phyloP scores from a whole-genome alignment of 2,797 vertebrate genomes.

The Pagetopsis macropterus region DNA sequence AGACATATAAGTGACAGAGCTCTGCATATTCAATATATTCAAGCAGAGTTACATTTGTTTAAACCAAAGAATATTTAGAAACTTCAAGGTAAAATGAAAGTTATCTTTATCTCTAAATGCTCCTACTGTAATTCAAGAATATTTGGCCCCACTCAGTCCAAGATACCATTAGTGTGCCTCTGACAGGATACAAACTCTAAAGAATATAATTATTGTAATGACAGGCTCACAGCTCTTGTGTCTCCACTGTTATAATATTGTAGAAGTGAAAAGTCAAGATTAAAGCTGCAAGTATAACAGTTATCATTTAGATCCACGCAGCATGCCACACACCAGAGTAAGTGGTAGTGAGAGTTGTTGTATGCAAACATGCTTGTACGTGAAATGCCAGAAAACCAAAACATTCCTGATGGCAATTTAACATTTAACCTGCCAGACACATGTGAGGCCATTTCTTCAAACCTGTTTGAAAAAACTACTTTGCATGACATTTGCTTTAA shows the following conservation, averaged over 20 bases:
- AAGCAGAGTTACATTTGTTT: not conserved
- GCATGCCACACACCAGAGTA: slow-evolving; percentile 13
- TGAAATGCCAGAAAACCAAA: not conserved
- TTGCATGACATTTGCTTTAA: not conserved
- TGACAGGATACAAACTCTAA: slow-evolving; percentile 2
- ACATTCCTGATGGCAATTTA: not conserved
- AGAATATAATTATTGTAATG: slow-evolving; percentile 45
- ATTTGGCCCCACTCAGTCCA: slow-evolving; percentile 4
- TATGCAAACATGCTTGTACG: not conserved
- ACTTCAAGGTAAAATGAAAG: not conserved
- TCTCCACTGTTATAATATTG: slow-evolving; percentile 18
- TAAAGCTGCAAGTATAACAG: slow-evolving; percentile 11
- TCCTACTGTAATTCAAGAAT: not conserved
- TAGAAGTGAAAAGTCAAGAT: slow-evolving; percentile 12
- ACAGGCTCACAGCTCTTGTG: slow-evolving; percentile 20
- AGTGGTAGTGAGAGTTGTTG: slow-evolving; percentile 22
- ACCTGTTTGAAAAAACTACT: not conserved
- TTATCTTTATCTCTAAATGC: not conserved
- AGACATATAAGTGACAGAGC: slow-evolving; percentile 2
- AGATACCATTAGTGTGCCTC: slow-evolving; percentile 12
- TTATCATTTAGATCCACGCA: slow-evolving; percentile 12
- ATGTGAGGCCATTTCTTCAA: not conserved
- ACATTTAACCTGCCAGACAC: not conserved
- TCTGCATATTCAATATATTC: not conserved
- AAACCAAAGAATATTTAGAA: not conserved